phyloP scores from a whole-genome alignment of 2,113 vertebrate species.

The Pardalotus punctatus region DNA sequence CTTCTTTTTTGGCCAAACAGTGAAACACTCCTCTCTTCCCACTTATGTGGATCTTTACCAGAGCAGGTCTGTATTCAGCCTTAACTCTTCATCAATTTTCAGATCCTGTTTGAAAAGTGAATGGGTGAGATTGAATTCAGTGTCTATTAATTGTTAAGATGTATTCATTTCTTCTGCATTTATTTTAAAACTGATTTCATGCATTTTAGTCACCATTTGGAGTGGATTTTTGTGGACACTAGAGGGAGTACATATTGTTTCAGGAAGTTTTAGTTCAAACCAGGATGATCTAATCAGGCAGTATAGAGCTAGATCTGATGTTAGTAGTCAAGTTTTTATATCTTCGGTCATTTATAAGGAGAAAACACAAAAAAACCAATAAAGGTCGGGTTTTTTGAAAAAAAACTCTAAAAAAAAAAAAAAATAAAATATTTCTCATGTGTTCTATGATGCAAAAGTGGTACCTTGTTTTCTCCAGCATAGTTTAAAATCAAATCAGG shows the following conservation, averaged over 20 bases:
- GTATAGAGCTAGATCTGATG: neutral
- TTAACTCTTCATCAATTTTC: neutral
- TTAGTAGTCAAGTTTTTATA: neutral
- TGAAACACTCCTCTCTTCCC: neutral
- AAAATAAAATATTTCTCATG: neutral
- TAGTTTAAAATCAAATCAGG: neutral
- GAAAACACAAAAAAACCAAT: neutral
- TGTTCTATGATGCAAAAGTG: neutral
- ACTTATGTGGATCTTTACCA: neutral
- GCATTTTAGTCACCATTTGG: neutral
- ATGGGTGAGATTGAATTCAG: neutral
- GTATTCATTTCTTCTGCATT: neutral
- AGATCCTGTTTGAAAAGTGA: neutral
- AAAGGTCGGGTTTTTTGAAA: neutral
- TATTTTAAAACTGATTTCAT: neutral
- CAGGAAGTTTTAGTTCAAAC: neutral
- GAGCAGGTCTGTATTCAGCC: rapidly evolving
- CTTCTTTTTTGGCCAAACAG: neutral
- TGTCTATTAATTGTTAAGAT: neutral
- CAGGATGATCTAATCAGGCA: neutral
- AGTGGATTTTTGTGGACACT: constrained; percentile 30
- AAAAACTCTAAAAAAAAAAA: neutral
- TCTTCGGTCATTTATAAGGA: neutral
- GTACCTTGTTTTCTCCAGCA: neutral
- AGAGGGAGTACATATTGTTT: constrained; percentile 58